Evolutionary conservation across 1,140 invertebrate species (phyloP), one percentile per base, ranked within the genome.

Genomic region (Neodiprion lecontei): DNA sequence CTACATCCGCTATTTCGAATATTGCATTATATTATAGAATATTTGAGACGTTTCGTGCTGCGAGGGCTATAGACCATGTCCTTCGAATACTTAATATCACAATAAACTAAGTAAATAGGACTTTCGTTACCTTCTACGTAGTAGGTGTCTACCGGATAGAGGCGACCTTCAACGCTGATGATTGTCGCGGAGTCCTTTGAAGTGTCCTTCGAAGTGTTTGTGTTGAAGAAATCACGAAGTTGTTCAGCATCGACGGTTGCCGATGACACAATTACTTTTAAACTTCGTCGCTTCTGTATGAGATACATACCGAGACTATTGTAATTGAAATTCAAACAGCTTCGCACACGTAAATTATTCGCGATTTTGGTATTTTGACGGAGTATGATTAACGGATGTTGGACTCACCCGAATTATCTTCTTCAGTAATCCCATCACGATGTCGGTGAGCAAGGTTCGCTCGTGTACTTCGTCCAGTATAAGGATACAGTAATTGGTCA

Each of bases 391-490:
- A 74, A 61, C 53, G 11, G 11, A 61, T 9, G 53, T 61, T 61
- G 4, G n/a, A 83, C 81, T 85, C 86, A 94, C 93, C 81, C 91
- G 93, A 2, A 95, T 84, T 77, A 99, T 96, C 90, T 99, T 98
- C 86, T 99, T 98, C 9, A 99, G 82, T 0, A 99, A 88, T 7
- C 97, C 97, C 90, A 99, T 93, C 8, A 99, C 89, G 61, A 99
- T 96, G 84, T 99, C 98, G 0, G 97, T 98, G 79, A 98, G 91
- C 48, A 98, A 89, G 7, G 94, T 97, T 72, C 98, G 90, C 87
- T 99, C 98, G 82, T 99, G 98, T 0, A 97, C 97, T 91, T 99
- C 98, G 85, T 99, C 98, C 12, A 99, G 86, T 81, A 99, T 95
- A 11, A 99, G 93, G 3, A 96, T 94, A 61, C 93, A 94, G 85